A percentile compares a stretch with the other conserved stretches of the same genome.
Conservation (phyloP, 2,113 vertebrate species). For the Calyptommatus sinebrachiatus region DNA sequence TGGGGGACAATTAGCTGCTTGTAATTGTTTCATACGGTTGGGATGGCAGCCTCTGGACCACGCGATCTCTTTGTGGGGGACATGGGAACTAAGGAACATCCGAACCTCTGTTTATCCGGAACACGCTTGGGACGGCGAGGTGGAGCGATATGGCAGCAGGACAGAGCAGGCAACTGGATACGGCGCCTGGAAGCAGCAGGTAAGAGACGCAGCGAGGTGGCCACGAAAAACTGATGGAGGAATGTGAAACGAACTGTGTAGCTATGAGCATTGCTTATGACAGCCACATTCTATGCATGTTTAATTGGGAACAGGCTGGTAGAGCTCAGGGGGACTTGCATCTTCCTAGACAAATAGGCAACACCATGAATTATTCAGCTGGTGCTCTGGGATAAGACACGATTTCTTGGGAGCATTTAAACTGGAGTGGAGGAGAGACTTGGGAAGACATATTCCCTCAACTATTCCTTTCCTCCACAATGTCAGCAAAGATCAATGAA, state of each 20-base stretch:
- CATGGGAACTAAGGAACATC: not conserved
- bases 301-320: not conserved
- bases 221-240: not conserved
- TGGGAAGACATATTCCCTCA: not conserved
- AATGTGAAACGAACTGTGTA: not conserved
- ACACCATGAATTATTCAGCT: not conserved
- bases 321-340: not conserved
- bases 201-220: not conserved
- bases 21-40: not conserved
- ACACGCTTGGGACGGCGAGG: not conserved
- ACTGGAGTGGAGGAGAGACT: no score
- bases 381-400: no score
- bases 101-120: not conserved
- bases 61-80: not conserved
- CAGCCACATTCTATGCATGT: not conserved
- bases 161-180: slow-evolving; percentile 18
- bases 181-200: slow-evolving; percentile 16
- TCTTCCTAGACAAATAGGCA: not conserved
- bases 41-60: slow-evolving; percentile 10
- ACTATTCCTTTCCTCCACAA: not conserved
- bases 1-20: not conserved
- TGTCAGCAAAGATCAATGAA: not conserved
- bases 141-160: slow-evolving; percentile 12
- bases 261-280: no score
- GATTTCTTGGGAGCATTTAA: not conserved